Conservation (phyloP, 1,140 invertebrate genomes). For the Monochamus saltuarius region DNA sequence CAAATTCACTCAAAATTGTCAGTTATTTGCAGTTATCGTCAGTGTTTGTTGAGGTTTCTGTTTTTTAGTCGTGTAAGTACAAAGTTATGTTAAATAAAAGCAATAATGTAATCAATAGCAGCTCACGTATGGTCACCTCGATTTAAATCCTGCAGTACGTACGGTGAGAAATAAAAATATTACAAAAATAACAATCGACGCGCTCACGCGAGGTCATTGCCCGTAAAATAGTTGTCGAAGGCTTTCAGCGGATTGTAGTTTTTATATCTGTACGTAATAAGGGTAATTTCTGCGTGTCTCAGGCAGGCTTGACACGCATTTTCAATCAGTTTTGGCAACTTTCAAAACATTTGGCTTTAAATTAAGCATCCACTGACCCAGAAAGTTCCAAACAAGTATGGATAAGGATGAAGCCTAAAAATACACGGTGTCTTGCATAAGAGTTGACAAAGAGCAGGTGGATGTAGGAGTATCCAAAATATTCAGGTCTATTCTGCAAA, state of each 20-base stretch:
- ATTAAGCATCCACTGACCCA: conserved; percentile 6
- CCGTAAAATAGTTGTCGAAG: background rate
- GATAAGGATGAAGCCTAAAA: too few species aligned
- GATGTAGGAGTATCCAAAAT: too few species aligned
- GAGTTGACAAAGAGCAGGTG: too few species aligned
- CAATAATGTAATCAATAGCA: too few species aligned
- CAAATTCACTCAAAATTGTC: too few species aligned
- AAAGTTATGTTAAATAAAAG: too few species aligned
- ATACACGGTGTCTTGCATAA: too few species aligned
- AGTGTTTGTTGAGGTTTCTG: too few species aligned
- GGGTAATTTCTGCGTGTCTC: background rate
- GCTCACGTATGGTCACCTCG: too few species aligned
- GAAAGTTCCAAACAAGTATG: background rate
- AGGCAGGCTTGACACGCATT: background rate
- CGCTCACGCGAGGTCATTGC: conserved; percentile 4
- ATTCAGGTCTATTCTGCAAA: too few species aligned
- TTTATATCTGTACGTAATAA: background rate
- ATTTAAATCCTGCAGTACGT: background rate
- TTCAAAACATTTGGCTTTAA: conserved; percentile 3
- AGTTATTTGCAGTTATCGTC: too few species aligned
- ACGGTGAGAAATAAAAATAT: conserved; percentile 1
- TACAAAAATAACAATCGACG: conserved; percentile 4
- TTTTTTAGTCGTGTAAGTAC: too few species aligned
- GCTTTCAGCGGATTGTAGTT: background rate
- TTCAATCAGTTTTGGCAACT: conserved; percentile 2